phyloP scores from a whole-genome alignment of 1,140 invertebrate genomes.

The Tetranychus cinnabarinus region DNA sequence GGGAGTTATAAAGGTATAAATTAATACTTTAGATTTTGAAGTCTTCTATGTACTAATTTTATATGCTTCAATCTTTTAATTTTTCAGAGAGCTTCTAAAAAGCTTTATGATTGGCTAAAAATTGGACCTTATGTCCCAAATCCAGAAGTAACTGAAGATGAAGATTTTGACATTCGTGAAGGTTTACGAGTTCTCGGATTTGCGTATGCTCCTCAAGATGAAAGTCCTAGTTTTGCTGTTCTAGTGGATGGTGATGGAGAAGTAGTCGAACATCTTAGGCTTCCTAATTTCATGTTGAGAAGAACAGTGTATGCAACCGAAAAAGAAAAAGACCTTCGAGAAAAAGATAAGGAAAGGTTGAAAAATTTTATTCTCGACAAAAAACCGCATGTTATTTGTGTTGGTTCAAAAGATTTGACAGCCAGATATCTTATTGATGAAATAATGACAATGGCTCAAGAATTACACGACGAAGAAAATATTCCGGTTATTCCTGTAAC shows the following conservation, averaged over 20 bases:
- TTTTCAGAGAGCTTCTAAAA: constrained; percentile 44
- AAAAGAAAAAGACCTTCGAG: constrained; percentile 22
- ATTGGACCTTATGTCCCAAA: constrained; percentile 58
- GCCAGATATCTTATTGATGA: constrained; percentile 65
- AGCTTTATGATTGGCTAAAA: constrained; percentile 75
- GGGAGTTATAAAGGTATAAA: constrained; percentile 38
- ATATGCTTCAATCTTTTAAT: not conserved
- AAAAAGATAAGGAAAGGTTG: constrained; percentile 53
- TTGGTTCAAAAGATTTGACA: constrained; percentile 66
- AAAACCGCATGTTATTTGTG: constrained; percentile 74
- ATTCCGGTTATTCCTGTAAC: constrained; percentile 69
- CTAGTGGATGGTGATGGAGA: constrained; percentile 68
- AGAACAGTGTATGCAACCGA: constrained; percentile 22
- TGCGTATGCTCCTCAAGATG: constrained; percentile 56
- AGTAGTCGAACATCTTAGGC: constrained; percentile 61
- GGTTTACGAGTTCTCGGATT: constrained; percentile 66
- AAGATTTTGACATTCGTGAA: constrained; percentile 64
- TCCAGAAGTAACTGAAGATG: constrained; percentile 51
- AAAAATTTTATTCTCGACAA: constrained; percentile 64
- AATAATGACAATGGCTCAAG: constrained; percentile 42
- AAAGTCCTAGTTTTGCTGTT: constrained; percentile 66
- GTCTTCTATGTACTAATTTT: not conserved
- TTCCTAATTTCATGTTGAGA: constrained; percentile 50
- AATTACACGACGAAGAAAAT: constrained; percentile 55
- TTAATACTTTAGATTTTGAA: not conserved